Base-by-base conservation (phyloP, 2,797 vertebrate species). In the Choloepus didactylus region DNA sequence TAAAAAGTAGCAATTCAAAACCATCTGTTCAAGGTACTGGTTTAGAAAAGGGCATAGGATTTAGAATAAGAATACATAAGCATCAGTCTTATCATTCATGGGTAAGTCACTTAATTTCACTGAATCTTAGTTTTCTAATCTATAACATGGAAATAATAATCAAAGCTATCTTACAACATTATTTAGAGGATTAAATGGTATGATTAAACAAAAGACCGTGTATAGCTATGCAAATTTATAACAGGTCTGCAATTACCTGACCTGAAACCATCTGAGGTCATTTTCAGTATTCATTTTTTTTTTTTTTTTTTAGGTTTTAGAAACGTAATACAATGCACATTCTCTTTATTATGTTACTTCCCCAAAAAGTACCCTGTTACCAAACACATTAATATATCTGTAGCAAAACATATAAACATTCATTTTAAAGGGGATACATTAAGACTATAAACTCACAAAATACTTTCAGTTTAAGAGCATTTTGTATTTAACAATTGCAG, bases 211-310 rank as follows among this genome's bases (percentile, higher is more conserved):
- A 87, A 91, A 19, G 18, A 3, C 25, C 38, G 2, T n/a, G 56
- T 5, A 73, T 56, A 41, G 72, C 59, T 80, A 27, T 41, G 31
- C 49, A 77, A 72, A 79, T 41, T 2, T 79, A 46, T 66, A 38
- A 79, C 0, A 44, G 2, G 27, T 38, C 27, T 9, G 8, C 27
- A 90, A 46, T 75, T 44, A 49, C 9, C 66, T 91, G 76, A 77
- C 23, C 31, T 73, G 56, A 85, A 88, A 84, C n/a, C 66, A 49
- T 56, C 2, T 59, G 16, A 54, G 49, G 41, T 44, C 84, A 73
- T 62, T 62, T 82, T 79, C 19, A 89, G 49, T 85, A 73, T 73
- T 96, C 27, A 84, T 38, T 77, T 35, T n/a, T 77, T 67, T n/a
- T 31, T 77, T 77, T 77, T 35, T n/a, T 77, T 70, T 72, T 59